Conservation (phyloP, 2,797 vertebrate genomes). For the Ceryle rudis region DNA sequence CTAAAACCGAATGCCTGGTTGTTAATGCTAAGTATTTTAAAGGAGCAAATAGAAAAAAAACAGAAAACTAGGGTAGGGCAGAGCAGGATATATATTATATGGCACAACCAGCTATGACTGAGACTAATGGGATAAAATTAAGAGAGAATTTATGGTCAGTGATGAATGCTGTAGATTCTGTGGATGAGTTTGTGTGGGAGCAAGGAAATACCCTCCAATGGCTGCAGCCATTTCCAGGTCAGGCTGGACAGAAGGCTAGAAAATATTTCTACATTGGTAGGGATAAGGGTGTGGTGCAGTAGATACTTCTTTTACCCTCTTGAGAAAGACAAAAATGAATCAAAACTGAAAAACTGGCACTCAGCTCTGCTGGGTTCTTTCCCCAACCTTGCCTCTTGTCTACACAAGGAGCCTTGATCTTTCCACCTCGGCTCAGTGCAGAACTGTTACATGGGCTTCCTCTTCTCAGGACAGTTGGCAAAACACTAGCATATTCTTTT, state of each 20-base stretch:
- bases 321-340: background rate
- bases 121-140: background rate
- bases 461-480: background rate
- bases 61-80: background rate
- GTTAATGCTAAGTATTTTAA: background rate
- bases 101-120: background rate
- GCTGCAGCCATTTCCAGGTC: background rate
- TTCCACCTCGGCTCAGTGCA: background rate
- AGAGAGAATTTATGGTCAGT: background rate
- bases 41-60: background rate
- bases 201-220: background rate
- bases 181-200: background rate
- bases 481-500: background rate
- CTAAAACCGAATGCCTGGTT: background rate
- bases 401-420: background rate
- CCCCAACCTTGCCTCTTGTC: background rate
- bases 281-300: background rate
- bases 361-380: background rate
- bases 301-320: background rate
- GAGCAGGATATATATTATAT: background rate
- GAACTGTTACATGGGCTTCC: background rate
- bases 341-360: background rate
- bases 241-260: background rate
- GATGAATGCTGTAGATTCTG: background rate
- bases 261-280: background rate